Percentiles rank a stretch among this genome's conserved stretches.
Conservation (phyloP, 2,888 invertebrate species). For the Megalurothrips usitatus region DNA sequence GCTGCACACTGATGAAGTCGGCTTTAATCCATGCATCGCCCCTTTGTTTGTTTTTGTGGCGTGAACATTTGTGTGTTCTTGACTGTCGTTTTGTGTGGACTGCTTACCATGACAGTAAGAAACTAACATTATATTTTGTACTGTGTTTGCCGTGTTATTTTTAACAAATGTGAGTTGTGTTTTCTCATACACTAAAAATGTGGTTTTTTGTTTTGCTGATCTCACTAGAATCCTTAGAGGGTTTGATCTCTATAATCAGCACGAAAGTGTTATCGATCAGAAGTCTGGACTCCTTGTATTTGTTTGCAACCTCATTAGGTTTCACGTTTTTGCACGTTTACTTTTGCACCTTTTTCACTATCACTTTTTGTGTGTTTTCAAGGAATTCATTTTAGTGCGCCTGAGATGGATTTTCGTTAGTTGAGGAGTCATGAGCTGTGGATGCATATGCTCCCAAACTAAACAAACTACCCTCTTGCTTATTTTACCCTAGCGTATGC, state of each 20-base stretch:
- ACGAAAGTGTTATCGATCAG: background rate
- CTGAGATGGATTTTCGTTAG: background rate
- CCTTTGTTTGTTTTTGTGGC: background rate
- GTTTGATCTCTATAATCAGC: slow-evolving; percentile 15
- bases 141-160: background rate
- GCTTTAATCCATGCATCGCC: no score
- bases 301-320: background rate
- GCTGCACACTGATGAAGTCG: background rate
- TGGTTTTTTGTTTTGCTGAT: slow-evolving; percentile 3
- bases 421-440: no score
- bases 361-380: slow-evolving; percentile 15
- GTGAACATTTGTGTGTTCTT: background rate
- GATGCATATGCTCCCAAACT: no score
- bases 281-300: background rate
- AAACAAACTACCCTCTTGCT: background rate
- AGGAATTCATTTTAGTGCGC: background rate
- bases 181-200: background rate
- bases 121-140: background rate
- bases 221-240: slow-evolving; percentile 19
- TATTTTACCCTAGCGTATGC: background rate
- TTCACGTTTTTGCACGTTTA: slow-evolving; percentile 21
- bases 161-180: slow-evolving; percentile 11
- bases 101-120: background rate
- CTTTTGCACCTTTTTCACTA: background rate
- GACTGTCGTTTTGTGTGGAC: background rate